Percentiles rank a stretch among this genome's conserved stretches.
phyloP scores from a whole-genome alignment of 2,113 vertebrate species.

The Leucoraja erinaceus region DNA sequence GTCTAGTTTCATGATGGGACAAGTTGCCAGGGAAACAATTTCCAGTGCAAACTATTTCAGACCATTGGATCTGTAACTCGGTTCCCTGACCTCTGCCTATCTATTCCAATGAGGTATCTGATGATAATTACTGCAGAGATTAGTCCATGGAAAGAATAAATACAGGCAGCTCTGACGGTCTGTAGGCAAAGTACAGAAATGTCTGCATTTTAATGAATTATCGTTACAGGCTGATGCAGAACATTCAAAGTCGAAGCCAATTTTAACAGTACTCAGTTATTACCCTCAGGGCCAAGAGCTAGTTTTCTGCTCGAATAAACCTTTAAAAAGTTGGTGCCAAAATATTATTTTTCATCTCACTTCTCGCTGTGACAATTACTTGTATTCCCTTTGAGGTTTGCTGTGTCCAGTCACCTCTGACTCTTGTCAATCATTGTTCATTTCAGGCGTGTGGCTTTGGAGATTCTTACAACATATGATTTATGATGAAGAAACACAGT shows the following conservation, averaged over 20 bases:
- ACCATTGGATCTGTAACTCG: background rate
- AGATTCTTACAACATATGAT: background rate
- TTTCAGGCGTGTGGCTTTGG: slow-evolving; percentile 19
- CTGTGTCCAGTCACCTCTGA: background rate
- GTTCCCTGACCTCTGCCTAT: background rate
- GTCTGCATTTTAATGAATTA: background rate
- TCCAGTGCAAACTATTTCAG: background rate
- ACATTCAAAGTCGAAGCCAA: slow-evolving; percentile 20
- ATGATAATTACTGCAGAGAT: background rate
- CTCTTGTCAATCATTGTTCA: slow-evolving; percentile 14
- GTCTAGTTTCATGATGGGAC: too few species aligned
- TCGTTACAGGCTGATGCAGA: slow-evolving; percentile 20
- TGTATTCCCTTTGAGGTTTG: slow-evolving; percentile 39
- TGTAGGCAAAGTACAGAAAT: background rate
- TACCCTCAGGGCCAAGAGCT: background rate
- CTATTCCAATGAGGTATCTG: background rate
- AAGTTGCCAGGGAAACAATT: too few species aligned
- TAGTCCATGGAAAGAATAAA: background rate
- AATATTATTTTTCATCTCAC: slow-evolving; percentile 35
- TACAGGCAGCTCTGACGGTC: background rate
- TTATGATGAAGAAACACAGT: slow-evolving; percentile 48
- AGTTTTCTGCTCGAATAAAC: slow-evolving; percentile 38
- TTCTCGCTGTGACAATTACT: slow-evolving; percentile 41
- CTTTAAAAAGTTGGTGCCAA: slow-evolving; percentile 19
- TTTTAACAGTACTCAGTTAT: slow-evolving; percentile 8